Evolutionary conservation across 2,797 vertebrate species (phyloP), one percentile per base, ranked within the genome.

Genomic region (Rhinatrema bivittatum): DNA sequence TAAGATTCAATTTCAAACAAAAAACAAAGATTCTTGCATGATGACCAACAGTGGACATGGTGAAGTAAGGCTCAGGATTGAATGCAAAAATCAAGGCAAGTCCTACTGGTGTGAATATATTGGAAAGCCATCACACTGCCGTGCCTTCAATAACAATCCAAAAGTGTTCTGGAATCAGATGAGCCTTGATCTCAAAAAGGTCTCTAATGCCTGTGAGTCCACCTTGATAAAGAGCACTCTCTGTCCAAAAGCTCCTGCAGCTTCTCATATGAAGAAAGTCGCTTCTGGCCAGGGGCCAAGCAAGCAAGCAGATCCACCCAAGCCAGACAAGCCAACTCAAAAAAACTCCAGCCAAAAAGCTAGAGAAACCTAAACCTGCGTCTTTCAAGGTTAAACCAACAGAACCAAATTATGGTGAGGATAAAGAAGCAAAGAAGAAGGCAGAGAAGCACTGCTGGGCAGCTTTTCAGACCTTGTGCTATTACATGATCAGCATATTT

Each of bases 31-130:
- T 16, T 2, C 20, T 18, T 91, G 89, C 54, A 61, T 34, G 21
- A 81, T 90, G 79, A 57, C 3, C 1, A 2, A 79, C 39, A 86
- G 62, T 1, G 82, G 72, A 2, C 60, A 85, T 0, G 56, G 67
- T 6, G 79, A 86, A 4, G 29, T 65, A 53, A 70, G 40, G 22
- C 62, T 91, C 36, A 73, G 75, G 50, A 34, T 91, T 25, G 54
- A 67, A 2, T 92, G 91, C 54, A 62, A 33, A 39, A 64, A 74
- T 22, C 51, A 11, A 17, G 46, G 32, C 32, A 47, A 52, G 25
- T 60, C 67, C 1, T 90, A 90, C 68, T 88, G 83, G 85, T 93
- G 89, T 25, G 87, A 91, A 14, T 91, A 83, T 35, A 19, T 50
- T 6, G 86, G 88, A 26, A 81, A 68, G 26, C 89, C 89, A 0